Percentiles rank a stretch among this genome's conserved stretches.
Evolutionary conservation across 2,113 vertebrate species (phyloP).

Genomic region (Phalacrocorax brasilianus): DNA sequence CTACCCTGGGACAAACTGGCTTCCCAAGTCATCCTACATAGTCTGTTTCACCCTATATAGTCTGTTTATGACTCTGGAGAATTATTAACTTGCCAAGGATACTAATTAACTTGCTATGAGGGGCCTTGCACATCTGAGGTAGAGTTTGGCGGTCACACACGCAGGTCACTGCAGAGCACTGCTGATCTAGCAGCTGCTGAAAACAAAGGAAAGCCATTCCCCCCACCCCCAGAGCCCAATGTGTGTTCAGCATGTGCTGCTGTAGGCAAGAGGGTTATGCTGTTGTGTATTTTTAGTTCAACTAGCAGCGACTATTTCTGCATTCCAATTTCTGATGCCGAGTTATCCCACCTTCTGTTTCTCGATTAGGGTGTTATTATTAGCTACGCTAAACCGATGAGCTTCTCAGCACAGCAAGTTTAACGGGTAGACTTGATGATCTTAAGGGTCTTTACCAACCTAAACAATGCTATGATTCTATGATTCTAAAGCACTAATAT

Average conservation of each 20-base stretch:
- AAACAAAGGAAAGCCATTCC: neutral
- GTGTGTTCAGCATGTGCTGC: neutral
- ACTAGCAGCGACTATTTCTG: slow-evolving; percentile 5
- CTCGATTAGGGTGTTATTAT: slow-evolving; percentile 37
- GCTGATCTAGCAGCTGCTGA: neutral
- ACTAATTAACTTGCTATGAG: neutral
- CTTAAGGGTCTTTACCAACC: neutral
- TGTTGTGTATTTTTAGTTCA: slow-evolving; percentile 56
- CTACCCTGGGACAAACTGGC: neutral
- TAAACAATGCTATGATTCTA: neutral
- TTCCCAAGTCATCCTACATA: neutral
- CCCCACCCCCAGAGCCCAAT: neutral
- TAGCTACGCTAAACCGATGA: neutral
- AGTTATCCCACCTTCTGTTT: slow-evolving; percentile 61
- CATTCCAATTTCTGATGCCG: neutral
- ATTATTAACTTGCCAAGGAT: neutral
- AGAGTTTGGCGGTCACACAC: neutral
- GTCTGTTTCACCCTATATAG: neutral
- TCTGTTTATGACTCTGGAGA: neutral
- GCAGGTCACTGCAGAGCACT: accelerated
- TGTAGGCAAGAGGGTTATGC: neutral
- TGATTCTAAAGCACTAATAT: slow-evolving; percentile 16
- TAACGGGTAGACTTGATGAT: neutral
- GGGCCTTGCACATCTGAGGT: neutral
- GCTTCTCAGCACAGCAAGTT: neutral